Conservation (phyloP, 2,113 vertebrate species). For the Catagonus wagneri region DNA sequence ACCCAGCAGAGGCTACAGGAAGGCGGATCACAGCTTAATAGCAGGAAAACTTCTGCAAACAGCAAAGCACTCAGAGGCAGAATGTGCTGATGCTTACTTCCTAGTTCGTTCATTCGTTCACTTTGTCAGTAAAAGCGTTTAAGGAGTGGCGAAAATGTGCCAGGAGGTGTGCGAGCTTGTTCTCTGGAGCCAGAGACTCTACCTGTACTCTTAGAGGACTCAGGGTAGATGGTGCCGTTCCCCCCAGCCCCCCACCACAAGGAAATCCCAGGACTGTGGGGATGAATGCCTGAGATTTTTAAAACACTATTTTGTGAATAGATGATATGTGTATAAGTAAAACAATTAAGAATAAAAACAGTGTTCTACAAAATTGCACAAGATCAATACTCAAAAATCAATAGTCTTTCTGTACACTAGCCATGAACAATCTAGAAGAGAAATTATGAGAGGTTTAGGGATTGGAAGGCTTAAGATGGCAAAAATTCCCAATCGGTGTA, state of each 20-base stretch:
- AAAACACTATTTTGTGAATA: background rate
- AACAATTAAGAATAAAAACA: background rate
- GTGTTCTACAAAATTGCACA: background rate
- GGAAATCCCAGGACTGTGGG: background rate
- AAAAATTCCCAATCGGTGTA: background rate
- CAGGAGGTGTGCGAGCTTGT: background rate
- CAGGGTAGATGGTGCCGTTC: background rate
- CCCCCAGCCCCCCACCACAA: too few relatives aligned
- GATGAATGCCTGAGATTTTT: background rate
- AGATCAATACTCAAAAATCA: slow-evolving; percentile 16
- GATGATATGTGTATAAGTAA: background rate
- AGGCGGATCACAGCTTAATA: background rate
- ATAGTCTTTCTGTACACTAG: background rate
- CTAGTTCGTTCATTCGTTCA: background rate
- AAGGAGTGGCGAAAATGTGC: background rate
- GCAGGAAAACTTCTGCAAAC: background rate
- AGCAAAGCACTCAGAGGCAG: background rate
- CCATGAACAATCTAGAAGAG: background rate
- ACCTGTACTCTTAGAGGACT: background rate
- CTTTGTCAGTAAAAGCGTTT: background rate
- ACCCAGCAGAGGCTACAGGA: background rate
- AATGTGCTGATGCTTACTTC: too few relatives aligned
- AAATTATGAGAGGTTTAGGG: slow-evolving; percentile 8
- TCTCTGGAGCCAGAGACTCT: background rate
- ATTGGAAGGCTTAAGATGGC: background rate